phyloP scores from a whole-genome alignment of 2,113 vertebrate species.

The Gymnobelideus leadbeateri region DNA sequence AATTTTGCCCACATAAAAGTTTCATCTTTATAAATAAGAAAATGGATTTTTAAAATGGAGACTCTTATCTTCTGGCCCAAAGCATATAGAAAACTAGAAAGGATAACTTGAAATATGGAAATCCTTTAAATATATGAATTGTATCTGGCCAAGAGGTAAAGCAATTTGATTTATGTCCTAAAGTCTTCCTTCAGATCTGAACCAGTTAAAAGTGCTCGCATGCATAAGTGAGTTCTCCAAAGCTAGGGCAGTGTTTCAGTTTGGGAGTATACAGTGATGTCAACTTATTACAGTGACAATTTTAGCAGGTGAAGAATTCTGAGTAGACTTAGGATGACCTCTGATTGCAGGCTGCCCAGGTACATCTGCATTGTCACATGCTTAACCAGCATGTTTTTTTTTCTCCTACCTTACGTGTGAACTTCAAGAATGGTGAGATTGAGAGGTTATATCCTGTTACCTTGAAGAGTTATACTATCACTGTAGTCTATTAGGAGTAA shows the following conservation, averaged over 20 bases:
- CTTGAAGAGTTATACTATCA: neutral
- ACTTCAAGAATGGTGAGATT: neutral
- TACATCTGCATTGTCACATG: neutral
- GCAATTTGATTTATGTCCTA: neutral
- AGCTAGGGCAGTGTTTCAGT: neutral
- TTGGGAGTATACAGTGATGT: neutral
- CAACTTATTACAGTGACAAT: neutral
- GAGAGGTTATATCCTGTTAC: neutral
- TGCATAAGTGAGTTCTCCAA: neutral
- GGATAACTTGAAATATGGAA: neutral
- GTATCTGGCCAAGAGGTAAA: neutral
- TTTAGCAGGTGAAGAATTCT: neutral
- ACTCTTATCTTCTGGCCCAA: neutral
- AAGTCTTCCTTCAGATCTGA: neutral
- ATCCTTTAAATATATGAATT: neutral
- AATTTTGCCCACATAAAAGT: neutral
- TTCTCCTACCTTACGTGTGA: neutral
- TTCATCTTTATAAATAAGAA: neutral
- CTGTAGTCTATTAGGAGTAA: neutral
- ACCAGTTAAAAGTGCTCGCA: neutral
- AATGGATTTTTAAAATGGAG: neutral
- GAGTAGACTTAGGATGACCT: neutral
- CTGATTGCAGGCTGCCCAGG: neutral
- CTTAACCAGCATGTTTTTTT: neutral
- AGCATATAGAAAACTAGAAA: neutral